phyloP scores from a whole-genome alignment of 2,113 vertebrate species.

The Cairina moschata region DNA sequence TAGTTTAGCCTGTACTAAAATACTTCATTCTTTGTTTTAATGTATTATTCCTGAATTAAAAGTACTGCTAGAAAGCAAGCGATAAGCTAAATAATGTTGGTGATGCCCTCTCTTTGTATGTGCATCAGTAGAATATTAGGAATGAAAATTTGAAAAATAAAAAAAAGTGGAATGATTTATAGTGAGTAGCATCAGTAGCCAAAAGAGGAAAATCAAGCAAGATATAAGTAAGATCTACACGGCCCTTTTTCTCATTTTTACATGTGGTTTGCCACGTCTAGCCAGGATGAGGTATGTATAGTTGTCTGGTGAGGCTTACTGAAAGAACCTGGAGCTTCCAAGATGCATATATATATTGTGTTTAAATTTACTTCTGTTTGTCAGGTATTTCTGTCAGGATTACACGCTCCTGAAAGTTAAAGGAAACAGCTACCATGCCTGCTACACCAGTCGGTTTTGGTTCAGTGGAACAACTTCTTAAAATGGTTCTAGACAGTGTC shows the following conservation, averaged over 20 bases:
- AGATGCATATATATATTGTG: fast-evolving
- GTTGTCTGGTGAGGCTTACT: background rate
- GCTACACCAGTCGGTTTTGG: background rate
- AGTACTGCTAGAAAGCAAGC: background rate
- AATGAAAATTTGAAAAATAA: background rate
- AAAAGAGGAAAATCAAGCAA: background rate
- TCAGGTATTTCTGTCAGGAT: background rate
- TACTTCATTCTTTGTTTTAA: background rate
- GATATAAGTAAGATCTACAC: background rate
- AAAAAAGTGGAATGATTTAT: background rate
- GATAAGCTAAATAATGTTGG: background rate
- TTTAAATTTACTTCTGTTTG: background rate
- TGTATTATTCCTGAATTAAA: background rate
- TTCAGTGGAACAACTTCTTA: background rate
- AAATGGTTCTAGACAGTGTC: background rate
- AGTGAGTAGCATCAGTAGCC: background rate
- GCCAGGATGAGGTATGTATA: background rate
- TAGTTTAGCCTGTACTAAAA: background rate
- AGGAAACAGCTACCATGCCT: background rate
- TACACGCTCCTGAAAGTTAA: background rate
- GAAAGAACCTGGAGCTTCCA: background rate
- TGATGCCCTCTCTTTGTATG: background rate
- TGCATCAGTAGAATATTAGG: background rate
- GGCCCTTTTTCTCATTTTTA: background rate
- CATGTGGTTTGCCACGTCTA: background rate